Base-by-base conservation (phyloP, 1,140 invertebrate species). In the Sinonovacula constricta region DNA sequence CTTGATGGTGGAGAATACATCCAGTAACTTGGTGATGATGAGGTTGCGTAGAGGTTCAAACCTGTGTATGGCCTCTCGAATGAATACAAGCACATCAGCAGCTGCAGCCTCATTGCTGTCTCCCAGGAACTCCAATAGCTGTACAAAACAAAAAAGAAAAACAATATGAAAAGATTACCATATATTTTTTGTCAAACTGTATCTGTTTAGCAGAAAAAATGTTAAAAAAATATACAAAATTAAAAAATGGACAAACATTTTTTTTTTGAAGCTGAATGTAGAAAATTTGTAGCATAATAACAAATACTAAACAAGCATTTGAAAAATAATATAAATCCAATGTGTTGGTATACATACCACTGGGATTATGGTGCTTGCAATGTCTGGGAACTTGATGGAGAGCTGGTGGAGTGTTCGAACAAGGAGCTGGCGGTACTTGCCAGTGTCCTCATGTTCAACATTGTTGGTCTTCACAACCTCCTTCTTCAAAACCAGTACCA, bases 341-440 rank as follows among this genome's bases (percentile, higher is more conserved):
- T n/a, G n/a, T n/a, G n/a, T n/a, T n/a, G n/a, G 7, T 45, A 28
- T n/a, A 86, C 90, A 87, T 87, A 92, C 92, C 49, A 99, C 96
- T 34, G 90, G 98, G 83, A 99, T 97, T 59, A 99, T 97, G 69
- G 95, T 95, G 60, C 93, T 93, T 24, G 98, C 97, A 65, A 99
- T 97, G 91, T 99, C 98, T 2, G 98, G 98, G 92, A 99, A 99
- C 93, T 97, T 99, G 80, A 99, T 97, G 70, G 96, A 97, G 87
- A 97, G 98, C 15, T 95, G 93, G 92, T 99, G 98, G 69, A 99
- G 91, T 10, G 98, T 99, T 72, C 97, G 93, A 33, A 99, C 98
- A 18, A 99, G 92, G 56, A 99, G 92, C 91, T 99, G 98, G 0
- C 98, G 93, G 89, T 99, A 99, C 91, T 97, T 98, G 33, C 96